Percentiles rank a stretch among this genome's conserved stretches.
Evolutionary conservation across 2,888 invertebrate genomes (phyloP).

Genomic region (Tineola bisselliella): DNA sequence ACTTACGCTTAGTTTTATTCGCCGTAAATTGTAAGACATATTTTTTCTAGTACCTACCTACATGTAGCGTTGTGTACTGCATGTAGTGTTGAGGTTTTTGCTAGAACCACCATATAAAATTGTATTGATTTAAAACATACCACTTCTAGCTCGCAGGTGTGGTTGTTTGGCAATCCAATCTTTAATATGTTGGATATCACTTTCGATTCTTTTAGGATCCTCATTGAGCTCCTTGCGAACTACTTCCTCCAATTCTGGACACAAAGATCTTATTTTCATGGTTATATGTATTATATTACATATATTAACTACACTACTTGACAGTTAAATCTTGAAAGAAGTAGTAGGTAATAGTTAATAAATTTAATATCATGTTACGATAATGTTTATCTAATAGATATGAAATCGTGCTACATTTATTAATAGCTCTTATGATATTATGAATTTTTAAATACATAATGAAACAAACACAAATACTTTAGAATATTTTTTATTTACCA

Average conservation of each 20-base stretch:
- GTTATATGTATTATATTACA: not conserved
- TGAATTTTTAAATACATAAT: no score
- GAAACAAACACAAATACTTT: not conserved
- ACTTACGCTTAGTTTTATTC: no score
- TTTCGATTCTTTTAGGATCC: slow-evolving; percentile 47
- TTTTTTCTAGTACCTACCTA: no score
- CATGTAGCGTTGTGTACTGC: no score
- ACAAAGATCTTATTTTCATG: slow-evolving; percentile 28
- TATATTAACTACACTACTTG: not conserved
- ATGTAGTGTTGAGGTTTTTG: no score
- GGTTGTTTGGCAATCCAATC: slow-evolving; percentile 68
- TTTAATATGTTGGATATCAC: slow-evolving; percentile 59
- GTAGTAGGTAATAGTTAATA: not conserved
- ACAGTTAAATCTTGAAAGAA: not conserved
- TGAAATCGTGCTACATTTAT: not conserved
- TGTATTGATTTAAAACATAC: slow-evolving; percentile 18
- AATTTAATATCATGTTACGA: not conserved
- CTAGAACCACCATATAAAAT: not conserved
- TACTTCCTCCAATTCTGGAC: slow-evolving; percentile 38
- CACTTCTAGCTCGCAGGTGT: slow-evolving; percentile 53
- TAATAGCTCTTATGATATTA: no score
- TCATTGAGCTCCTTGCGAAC: slow-evolving; percentile 65
- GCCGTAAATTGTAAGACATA: no score
- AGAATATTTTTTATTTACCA: not conserved
- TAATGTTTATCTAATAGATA: slow-evolving; percentile 2